phyloP scores from a whole-genome alignment of 2,797 vertebrate species.

The Falco novaeseelandiae region DNA sequence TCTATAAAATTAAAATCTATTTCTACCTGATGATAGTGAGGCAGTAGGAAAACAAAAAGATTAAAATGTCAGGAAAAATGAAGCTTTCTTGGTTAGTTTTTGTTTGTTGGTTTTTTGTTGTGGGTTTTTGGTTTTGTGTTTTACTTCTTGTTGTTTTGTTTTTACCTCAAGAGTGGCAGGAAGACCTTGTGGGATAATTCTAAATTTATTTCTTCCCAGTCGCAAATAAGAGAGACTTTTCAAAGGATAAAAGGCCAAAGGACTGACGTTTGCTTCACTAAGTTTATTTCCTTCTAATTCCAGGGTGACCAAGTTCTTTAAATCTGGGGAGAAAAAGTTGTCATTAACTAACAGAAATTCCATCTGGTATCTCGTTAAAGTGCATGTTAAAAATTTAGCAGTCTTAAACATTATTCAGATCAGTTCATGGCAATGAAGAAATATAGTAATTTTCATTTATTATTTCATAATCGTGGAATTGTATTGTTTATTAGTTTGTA shows the following conservation, averaged over 20 bases:
- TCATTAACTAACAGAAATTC: not conserved
- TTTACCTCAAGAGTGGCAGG: slow-evolving; percentile 88
- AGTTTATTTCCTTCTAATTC: slow-evolving; percentile 95
- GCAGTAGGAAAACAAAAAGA: not conserved
- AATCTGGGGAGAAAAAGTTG: slow-evolving; percentile 74
- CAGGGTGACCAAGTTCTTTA: slow-evolving; percentile 87
- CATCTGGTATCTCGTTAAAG: not conserved
- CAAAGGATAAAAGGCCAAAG: slow-evolving; percentile 84
- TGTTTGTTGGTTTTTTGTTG: not conserved
- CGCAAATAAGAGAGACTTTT: slow-evolving; percentile 87
- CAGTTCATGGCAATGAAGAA: not conserved
- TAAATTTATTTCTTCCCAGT: slow-evolving; percentile 90
- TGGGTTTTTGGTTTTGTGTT: not conserved
- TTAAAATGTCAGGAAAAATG: not conserved
- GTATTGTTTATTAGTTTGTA: not conserved
- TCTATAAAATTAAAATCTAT: not conserved
- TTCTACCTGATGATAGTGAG: not conserved
- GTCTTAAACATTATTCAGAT: not conserved
- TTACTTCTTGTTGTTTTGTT: not conserved
- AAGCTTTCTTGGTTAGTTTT: not conserved
- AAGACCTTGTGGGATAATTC: slow-evolving; percentile 92
- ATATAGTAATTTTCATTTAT: not conserved
- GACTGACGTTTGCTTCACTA: slow-evolving; percentile 88
- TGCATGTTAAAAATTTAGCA: not conserved
- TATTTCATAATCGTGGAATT: not conserved